Evolutionary conservation across 2,113 vertebrate species (phyloP).

Genomic region (Ancistrus triradiatus): DNA sequence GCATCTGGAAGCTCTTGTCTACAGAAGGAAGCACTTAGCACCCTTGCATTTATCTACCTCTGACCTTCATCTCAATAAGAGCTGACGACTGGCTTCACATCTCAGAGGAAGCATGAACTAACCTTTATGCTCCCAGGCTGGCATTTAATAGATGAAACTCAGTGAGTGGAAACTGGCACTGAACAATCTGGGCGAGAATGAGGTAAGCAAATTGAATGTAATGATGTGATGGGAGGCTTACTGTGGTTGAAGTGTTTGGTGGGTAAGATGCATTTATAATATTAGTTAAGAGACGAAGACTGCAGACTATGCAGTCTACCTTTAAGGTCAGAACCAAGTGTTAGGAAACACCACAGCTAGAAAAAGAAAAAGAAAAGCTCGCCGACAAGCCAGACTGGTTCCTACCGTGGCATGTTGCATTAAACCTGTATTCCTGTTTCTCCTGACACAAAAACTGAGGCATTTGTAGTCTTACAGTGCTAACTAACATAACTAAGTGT

Average conservation of each 20-base stretch:
- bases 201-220: no score
- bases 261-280: no score
- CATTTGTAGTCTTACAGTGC: neutral
- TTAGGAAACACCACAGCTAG: constrained; percentile 18
- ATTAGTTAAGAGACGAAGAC: no score
- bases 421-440: neutral
- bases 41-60: neutral
- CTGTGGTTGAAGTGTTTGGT: no score
- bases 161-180: no score
- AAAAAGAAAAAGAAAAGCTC: constrained; percentile 2
- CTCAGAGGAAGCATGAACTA: no score
- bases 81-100: neutral
- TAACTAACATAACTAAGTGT: no score
- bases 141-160: no score
- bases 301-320: no score
- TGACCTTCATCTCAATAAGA: neutral
- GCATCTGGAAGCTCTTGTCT: neutral
- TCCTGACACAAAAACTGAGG: neutral
- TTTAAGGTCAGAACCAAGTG: constrained; percentile 11
- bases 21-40: neutral
- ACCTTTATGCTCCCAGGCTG: no score
- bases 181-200: no score
- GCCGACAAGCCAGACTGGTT: neutral
- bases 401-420: neutral
- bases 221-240: no score